Evolutionary conservation across 2,113 vertebrate genomes (phyloP).

Genomic region (Illadopsis cleaveri): DNA sequence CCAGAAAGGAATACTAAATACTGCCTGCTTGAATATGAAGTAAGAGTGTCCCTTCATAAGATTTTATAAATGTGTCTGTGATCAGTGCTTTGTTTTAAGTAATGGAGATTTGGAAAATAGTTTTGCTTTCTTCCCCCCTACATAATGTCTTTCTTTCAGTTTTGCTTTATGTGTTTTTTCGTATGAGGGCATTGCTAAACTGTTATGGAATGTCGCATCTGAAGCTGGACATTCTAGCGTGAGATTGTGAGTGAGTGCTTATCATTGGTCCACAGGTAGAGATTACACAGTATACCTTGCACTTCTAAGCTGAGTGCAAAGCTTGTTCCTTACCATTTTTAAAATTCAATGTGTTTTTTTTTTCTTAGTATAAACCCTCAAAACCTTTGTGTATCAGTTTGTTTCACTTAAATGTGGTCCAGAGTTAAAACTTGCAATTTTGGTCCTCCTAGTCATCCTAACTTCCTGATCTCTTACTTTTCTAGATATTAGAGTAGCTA

Average conservation of each 20-base stretch:
- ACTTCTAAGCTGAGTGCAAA: background rate
- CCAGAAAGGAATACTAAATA: background rate
- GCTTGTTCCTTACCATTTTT: background rate
- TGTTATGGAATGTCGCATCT: background rate
- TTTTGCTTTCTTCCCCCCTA: background rate
- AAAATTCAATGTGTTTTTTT: background rate
- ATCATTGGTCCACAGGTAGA: background rate
- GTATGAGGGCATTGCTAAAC: background rate
- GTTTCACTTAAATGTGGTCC: background rate
- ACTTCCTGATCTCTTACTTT: background rate
- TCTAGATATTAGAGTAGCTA: background rate
- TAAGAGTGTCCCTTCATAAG: fast-evolving
- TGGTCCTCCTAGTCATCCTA: background rate
- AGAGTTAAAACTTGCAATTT: background rate
- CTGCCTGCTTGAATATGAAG: background rate
- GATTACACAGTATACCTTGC: background rate
- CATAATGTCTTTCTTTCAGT: background rate
- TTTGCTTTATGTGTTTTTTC: background rate
- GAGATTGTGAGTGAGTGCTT: background rate
- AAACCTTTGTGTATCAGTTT: background rate
- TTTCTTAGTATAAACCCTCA: background rate
- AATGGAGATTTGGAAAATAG: background rate
- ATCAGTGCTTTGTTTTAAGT: background rate
- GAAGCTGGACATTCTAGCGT: background rate
- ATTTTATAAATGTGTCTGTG: background rate